phyloP scores from a whole-genome alignment of 2,797 vertebrate species.

The Diglossa cyanea region DNA sequence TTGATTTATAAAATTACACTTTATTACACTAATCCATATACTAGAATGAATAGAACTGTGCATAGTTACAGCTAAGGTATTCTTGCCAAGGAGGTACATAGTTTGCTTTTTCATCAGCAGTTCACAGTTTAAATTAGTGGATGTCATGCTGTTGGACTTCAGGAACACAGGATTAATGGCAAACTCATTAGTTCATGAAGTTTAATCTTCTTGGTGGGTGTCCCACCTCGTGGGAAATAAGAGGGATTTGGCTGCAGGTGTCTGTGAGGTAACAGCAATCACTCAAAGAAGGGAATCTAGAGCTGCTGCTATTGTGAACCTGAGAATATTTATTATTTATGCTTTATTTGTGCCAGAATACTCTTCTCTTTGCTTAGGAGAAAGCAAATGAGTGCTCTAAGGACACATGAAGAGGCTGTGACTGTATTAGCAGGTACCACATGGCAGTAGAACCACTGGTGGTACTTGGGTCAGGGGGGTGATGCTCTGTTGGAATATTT shows the following conservation, averaged over 20 bases:
- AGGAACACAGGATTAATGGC: conserved; percentile 26
- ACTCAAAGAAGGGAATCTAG: background rate
- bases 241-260: conserved; percentile 39
- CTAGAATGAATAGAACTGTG: background rate
- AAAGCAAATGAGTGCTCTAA: background rate
- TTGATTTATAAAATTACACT: conserved; percentile 59
- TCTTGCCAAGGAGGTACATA: background rate
- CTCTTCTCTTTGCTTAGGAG: background rate
- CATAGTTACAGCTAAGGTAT: background rate
- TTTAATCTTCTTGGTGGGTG: conserved; percentile 60
- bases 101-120: conserved; percentile 17
- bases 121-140: conserved; percentile 38
- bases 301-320: background rate
- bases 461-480: background rate
- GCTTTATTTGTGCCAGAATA: background rate
- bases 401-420: background rate
- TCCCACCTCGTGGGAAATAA: conserved; percentile 16
- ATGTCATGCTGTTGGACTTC: conserved; percentile 36
- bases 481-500: background rate
- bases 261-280: conserved; percentile 14
- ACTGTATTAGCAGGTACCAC: background rate
- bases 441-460: background rate
- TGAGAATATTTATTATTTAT: background rate
- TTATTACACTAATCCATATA: conserved; percentile 45
- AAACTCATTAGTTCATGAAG: conserved; percentile 56